Evolutionary conservation across 2,888 invertebrate species (phyloP), one percentile per base, ranked within the genome.

Genomic region (Patella caerulea): DNA sequence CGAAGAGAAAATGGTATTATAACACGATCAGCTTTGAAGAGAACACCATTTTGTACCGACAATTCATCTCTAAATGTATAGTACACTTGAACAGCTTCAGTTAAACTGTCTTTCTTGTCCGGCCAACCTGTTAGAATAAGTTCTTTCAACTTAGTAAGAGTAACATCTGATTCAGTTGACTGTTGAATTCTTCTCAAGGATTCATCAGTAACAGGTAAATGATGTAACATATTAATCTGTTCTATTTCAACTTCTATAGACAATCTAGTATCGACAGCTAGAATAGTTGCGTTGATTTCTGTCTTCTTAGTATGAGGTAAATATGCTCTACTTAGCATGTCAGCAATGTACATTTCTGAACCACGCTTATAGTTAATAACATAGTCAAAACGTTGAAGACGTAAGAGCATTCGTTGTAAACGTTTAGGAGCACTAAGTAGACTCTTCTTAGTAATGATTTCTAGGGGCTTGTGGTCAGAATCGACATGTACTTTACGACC

Each of bases 381-480:
- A 24, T 79, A 73, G 52, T 85, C 79, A 76, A 80, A 84, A 82
- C 55, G 19, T 79, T 73, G 19, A 86, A 73, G n/a, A n/a, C n/a
- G n/a, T n/a, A n/a, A n/a, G 15, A 85, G 45, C 83, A 86, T 84
- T n/a, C 81, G 69, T 76, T 85, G 85, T 14, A 86, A 74, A 14
- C 85, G 55, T 59, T 65, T 74, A 24, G 81, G 84, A 34, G 81
- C 82, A 65, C 74, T 70, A 14, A 73, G 59, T 85, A 24, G 24
- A 24, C 24, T 24, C 24, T 24, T 24, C 24, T 24, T 24, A 24
- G 24, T 24, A 24, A 24, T 80, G 9, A 55, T 70, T 69, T 83
- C 80, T 4, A 85, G 72, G 45, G 84, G 83, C 56, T 84, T 84
- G 75, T 86, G 85, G 45, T 81, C 83, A 55, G 72, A 82, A 56